phyloP scores from a whole-genome alignment of 2,797 vertebrate genomes.

The Gastrophryne carolinensis region DNA sequence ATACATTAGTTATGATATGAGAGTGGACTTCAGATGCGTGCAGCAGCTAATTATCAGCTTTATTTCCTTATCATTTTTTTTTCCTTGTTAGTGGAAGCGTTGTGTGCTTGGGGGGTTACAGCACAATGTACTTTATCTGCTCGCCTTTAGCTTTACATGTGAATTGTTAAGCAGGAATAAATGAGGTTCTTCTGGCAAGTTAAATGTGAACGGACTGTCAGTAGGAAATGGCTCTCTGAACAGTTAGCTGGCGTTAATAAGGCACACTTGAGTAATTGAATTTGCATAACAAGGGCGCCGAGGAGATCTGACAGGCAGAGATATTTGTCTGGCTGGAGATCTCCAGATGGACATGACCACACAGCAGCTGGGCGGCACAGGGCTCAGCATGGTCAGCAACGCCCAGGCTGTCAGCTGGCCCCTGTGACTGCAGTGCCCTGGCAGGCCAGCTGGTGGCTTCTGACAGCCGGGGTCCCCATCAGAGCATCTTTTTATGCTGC shows the following conservation, averaged over 20 bases:
- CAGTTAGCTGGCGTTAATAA: constrained; percentile 78
- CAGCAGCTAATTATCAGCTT: constrained; percentile 34
- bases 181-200: constrained; percentile 75
- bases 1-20: neutral
- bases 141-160: constrained; percentile 75
- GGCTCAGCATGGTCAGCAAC: constrained; percentile 79
- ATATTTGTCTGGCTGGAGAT: constrained; percentile 80
- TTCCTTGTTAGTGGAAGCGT: constrained; percentile 64
- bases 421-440: constrained; percentile 75
- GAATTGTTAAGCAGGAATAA: constrained; percentile 75
- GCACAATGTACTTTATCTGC: constrained; percentile 68
- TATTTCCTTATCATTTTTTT: constrained; percentile 46
- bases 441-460: constrained; percentile 84
- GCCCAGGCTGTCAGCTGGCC: constrained; percentile 87
- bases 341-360: constrained; percentile 94
- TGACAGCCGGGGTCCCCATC: constrained; percentile 77
- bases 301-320: constrained; percentile 75
- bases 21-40: neutral
- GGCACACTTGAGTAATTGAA: constrained; percentile 86
- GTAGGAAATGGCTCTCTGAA: constrained; percentile 73
- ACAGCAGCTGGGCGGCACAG: constrained; percentile 91
- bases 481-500: constrained; percentile 73
- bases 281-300: constrained; percentile 83
- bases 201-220: constrained; percentile 74
- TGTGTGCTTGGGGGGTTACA: constrained; percentile 72